A percentile compares a stretch with the other conserved stretches of the same genome.
Evolutionary conservation across 2,797 vertebrate genomes (phyloP).

Genomic region (Spheniscus humboldti): DNA sequence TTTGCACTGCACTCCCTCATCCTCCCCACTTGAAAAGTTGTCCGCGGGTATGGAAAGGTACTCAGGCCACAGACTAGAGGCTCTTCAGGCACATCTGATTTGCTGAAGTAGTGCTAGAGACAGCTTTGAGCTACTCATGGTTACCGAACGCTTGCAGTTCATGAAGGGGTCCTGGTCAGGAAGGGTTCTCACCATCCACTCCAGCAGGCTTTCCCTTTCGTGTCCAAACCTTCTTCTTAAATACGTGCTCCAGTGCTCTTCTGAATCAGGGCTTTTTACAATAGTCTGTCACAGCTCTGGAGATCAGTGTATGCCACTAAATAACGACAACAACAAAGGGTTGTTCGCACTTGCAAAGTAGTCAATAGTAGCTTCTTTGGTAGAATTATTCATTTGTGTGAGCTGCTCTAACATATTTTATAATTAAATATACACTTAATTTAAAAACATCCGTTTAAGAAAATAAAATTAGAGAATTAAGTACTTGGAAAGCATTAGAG

Average conservation of each 20-base stretch:
- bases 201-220: not conserved
- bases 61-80: not conserved
- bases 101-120: not conserved
- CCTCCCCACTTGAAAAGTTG: not conserved
- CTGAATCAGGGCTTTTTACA: not conserved
- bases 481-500: slow-evolving; percentile 1
- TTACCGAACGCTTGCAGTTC: not conserved
- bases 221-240: not conserved
- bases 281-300: not conserved
- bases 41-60: not conserved
- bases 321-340: not conserved
- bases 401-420: not conserved
- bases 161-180: not conserved
- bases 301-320: not conserved
- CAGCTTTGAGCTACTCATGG: not conserved
- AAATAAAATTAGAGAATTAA: not conserved
- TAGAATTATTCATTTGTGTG: not conserved
- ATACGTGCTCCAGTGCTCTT: not conserved
- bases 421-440: not conserved
- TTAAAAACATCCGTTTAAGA: not conserved
- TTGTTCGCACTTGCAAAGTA: not conserved
- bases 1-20: not conserved
- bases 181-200: not conserved
- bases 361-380: not conserved
- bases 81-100: not conserved